Evolutionary conservation across 2,888 invertebrate species (phyloP), one percentile per base, ranked within the genome.

Genomic region (Cataglyphis livida): DNA sequence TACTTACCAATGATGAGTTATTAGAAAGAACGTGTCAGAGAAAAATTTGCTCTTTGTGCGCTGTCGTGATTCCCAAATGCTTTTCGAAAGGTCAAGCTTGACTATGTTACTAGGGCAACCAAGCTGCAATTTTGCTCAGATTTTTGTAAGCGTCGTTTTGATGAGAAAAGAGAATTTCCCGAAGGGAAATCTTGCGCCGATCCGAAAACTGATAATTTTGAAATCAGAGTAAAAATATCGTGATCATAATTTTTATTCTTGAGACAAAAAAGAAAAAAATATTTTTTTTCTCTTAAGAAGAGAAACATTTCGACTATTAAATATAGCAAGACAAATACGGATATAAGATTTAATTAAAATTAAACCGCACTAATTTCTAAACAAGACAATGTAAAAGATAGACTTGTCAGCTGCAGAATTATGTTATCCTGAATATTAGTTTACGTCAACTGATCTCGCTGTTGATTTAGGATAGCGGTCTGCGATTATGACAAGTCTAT

Each of bases 1-100:
- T 25, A 66, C 75, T 76, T 76, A 41, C 68, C n/a, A n/a, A 54
- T 38, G 65, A 41, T 66, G 66, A 76, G 41, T 12, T 66, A 66
- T 25, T 38, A 38, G 54, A n/a, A n/a, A 76, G 12, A 66, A 76
- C 25, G 9, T 57, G 66, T 57, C 38, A 41, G 38, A 68, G 48
- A 28, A 68, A 76, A 76, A 76, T 76, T 38, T 21, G 18, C 6
- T 76, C 66, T 68, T 54, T 25, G 10, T 48, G 18, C 4, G 35
- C 18, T 65, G 7, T 51, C 25, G 51, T 38, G 65, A 76, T 76
- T 28, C n/a, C 15, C 54, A 21, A 76, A 35, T 41, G 32, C 38
- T 76, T 66, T 41, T 6, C 21, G 28, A 68, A 66, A 76, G 76
- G 54, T 76, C 68, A 66, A 41, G 5, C 44, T 32, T 21, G 15